A percentile compares a stretch with the other conserved stretches of the same genome.
These are phyloP conservation scores for Pollenia amentaria DNA, from an alignment of 2,888 invertebrate species.

Conservation along the genomic window DNA sequence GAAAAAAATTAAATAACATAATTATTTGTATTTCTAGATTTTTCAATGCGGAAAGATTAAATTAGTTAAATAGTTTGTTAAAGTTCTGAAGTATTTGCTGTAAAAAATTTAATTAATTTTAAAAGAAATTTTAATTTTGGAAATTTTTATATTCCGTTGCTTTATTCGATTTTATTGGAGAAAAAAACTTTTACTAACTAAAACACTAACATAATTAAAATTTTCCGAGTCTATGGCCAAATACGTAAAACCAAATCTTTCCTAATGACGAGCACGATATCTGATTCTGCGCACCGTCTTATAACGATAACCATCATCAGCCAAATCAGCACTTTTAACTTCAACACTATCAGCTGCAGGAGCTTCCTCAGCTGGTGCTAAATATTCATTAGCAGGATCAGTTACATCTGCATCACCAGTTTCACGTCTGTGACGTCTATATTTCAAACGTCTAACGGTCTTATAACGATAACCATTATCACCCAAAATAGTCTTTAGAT, in stretches of 20 bases:
- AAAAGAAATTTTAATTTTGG: not conserved
- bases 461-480: constrained; percentile 83
- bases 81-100: not conserved
- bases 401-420: constrained; percentile 75
- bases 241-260: not conserved
- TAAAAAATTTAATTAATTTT: not conserved
- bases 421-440: constrained; percentile 82
- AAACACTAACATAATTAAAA: not conserved
- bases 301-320: constrained; percentile 82
- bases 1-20: not conserved
- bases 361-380: constrained; percentile 77
- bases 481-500: constrained; percentile 79
- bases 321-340: constrained; percentile 80
- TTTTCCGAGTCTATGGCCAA: not conserved
- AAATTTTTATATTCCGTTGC: constrained; percentile 28
- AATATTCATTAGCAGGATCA: constrained; percentile 78
- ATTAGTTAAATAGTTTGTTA: too few relatives aligned
- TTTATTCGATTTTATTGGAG: not conserved
- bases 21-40: constrained; percentile 16
- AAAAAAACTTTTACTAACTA: not conserved
- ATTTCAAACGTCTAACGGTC: constrained; percentile 82
- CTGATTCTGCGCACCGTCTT: constrained; percentile 82
- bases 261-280: constrained; percentile 81
- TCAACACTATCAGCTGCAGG: constrained; percentile 75
- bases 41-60: not conserved